Percentiles rank a stretch among this genome's conserved stretches.
These are phyloP conservation scores for Cartodere bifasciata DNA, from an alignment of 2,888 invertebrate genomes.

Conservation along the genomic window DNA sequence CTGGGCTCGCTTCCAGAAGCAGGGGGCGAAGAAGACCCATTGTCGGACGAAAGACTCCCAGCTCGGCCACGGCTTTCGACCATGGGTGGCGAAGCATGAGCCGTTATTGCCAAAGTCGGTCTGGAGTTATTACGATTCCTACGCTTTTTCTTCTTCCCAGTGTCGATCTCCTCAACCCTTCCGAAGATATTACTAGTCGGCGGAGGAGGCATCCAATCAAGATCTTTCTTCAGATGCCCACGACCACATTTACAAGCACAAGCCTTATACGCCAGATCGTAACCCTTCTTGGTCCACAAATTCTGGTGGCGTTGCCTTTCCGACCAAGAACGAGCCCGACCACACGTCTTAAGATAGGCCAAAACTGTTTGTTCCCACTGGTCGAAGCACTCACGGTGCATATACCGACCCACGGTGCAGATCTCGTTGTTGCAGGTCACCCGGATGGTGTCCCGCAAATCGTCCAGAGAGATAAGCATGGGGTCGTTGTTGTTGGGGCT, in stretches of 20 bases:
- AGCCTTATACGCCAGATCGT: constrained; percentile 89
- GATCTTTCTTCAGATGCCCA: constrained; percentile 87
- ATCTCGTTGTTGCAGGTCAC: constrained; percentile 92
- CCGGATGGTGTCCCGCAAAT: constrained; percentile 68
- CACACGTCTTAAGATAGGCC: constrained; percentile 79
- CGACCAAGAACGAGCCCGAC: constrained; percentile 87
- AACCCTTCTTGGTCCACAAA: constrained; percentile 95
- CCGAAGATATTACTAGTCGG: constrained; percentile 39
- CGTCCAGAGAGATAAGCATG: constrained; percentile 49
- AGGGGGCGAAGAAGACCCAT: constrained; percentile 68
- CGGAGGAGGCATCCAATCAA: constrained; percentile 76
- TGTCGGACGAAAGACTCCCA: constrained; percentile 64
- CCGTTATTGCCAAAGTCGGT: constrained; percentile 46
- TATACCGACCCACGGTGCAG: constrained; percentile 78
- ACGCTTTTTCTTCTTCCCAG: constrained; percentile 48
- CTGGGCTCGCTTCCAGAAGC: constrained; percentile 66
- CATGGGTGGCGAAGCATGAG: constrained; percentile 31
- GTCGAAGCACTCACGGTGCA: constrained; percentile 94
- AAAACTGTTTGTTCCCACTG: constrained; percentile 86
- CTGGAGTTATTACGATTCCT: constrained; percentile 53
- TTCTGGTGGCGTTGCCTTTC: constrained; percentile 90
- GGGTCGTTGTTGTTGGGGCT: constrained; percentile 34
- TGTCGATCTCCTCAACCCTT: constrained; percentile 40
- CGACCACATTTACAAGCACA: constrained; percentile 89
- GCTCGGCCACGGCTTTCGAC: constrained; percentile 49